Evolutionary conservation across 1,140 invertebrate species (phyloP).

Genomic region (Bombus waltoni): DNA sequence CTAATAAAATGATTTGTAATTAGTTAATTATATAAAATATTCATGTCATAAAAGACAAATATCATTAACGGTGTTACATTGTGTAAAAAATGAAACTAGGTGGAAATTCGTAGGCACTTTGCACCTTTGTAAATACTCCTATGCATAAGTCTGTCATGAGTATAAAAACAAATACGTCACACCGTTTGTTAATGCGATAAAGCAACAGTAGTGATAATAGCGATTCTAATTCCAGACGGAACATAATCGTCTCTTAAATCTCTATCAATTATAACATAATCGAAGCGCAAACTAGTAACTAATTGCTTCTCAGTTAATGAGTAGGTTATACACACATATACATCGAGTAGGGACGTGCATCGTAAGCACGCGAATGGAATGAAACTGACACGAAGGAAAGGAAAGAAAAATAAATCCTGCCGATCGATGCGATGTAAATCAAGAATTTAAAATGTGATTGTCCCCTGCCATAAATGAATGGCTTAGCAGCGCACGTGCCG

Average conservation of each 20-base stretch:
- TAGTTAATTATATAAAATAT: neutral
- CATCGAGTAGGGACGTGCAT: constrained; percentile 29
- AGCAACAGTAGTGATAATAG: constrained; percentile 59
- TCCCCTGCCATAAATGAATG: constrained; percentile 65
- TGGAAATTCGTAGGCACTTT: constrained; percentile 30
- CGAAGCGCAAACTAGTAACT: constrained; percentile 57
- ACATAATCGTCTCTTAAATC: constrained; percentile 31
- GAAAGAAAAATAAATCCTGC: constrained; percentile 53
- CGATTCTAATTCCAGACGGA: constrained; percentile 49
- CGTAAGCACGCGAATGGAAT: constrained; percentile 59
- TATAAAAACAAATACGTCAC: constrained; percentile 61
- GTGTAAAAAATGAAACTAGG: neutral
- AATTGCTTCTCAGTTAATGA: constrained; percentile 54
- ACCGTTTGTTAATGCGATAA: constrained; percentile 54
- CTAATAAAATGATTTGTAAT: neutral
- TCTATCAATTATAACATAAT: constrained; percentile 59
- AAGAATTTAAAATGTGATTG: constrained; percentile 66
- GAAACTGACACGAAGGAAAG: constrained; percentile 52
- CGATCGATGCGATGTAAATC: constrained; percentile 49
- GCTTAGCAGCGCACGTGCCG: constrained; percentile 67
- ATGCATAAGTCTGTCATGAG: constrained; percentile 33
- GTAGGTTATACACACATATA: constrained; percentile 40
- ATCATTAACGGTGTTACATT: neutral
- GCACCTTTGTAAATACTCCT: constrained; percentile 7
- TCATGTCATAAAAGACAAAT: neutral